phyloP scores from a whole-genome alignment of 2,797 vertebrate species.

The Podarcis lilfordi region DNA sequence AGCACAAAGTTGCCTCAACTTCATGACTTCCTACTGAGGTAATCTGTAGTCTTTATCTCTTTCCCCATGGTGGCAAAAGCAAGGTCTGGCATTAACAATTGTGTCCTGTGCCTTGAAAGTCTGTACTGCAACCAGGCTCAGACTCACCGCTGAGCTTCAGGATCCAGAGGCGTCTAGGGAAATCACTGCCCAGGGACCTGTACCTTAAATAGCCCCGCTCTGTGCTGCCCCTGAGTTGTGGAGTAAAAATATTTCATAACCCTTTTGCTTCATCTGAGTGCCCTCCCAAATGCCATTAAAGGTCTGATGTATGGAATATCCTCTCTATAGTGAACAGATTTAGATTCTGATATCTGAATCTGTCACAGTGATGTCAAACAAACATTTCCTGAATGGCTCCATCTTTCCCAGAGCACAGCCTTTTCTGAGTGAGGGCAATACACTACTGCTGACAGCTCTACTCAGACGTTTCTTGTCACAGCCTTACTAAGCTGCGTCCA shows the following conservation, averaged over 20 bases:
- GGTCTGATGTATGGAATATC: neutral
- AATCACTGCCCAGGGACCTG: neutral
- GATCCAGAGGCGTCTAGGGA: neutral
- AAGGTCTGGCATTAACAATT: too few relatives aligned
- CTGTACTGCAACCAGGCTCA: too few relatives aligned
- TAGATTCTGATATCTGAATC: neutral
- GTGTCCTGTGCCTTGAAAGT: neutral
- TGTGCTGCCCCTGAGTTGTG: neutral
- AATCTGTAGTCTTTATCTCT: neutral
- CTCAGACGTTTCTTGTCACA: neutral
- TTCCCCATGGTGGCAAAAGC: neutral
- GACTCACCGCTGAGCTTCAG: neutral
- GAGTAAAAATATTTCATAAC: neutral
- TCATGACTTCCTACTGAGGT: neutral
- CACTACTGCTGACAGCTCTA: neutral
- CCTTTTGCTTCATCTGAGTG: neutral
- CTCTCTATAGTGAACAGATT: neutral
- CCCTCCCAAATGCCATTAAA: too few relatives aligned
- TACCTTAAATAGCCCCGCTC: neutral
- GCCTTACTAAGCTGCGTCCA: neutral
- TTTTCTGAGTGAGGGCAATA: neutral
- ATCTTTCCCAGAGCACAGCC: neutral
- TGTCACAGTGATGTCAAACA: neutral
- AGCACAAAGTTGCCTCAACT: neutral
- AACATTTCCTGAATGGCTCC: neutral